A percentile compares a stretch with the other conserved stretches of the same genome.
Conservation (phyloP, 2,797 vertebrate species). For the Geotrypetes seraphini region DNA sequence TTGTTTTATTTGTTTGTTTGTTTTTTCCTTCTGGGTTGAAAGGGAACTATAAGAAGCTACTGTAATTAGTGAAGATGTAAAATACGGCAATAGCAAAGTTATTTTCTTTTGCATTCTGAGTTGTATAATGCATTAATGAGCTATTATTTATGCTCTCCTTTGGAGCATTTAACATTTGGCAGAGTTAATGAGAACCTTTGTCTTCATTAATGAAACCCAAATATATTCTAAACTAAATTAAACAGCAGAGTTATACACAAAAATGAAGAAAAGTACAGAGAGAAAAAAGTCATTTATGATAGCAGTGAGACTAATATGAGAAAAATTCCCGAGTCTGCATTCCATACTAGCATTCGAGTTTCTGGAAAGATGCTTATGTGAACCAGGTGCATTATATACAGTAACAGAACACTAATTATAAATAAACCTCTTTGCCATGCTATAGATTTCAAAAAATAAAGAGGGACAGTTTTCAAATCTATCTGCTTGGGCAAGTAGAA, state of each 20-base stretch:
- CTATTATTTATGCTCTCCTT: slow-evolving; percentile 19
- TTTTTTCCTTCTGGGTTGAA: slow-evolving; percentile 19
- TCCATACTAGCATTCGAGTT: slow-evolving; percentile 21
- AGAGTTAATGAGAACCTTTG: slow-evolving; percentile 29
- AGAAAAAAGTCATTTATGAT: slow-evolving; percentile 14
- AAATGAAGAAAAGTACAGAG: too few relatives aligned
- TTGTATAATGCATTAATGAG: slow-evolving; percentile 27
- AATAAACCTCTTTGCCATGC: slow-evolving; percentile 4
- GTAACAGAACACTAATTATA: slow-evolving; percentile 21
- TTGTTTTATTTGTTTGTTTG: too few relatives aligned
- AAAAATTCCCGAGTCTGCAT: slow-evolving; percentile 1
- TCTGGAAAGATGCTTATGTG: slow-evolving; percentile 9
- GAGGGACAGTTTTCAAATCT: too few relatives aligned
- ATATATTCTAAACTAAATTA: slow-evolving; percentile 1
- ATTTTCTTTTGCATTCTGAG: slow-evolving; percentile 15
- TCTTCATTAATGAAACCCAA: slow-evolving; percentile 33
- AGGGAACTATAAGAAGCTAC: slow-evolving; percentile 18
- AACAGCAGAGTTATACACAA: slow-evolving; percentile 5
- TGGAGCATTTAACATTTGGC: slow-evolving; percentile 27
- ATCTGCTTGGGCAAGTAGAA: too few relatives aligned
- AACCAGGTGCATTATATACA: background rate
- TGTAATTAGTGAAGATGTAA: slow-evolving; percentile 32
- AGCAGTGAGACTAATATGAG: slow-evolving; percentile 20
- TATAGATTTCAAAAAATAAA: too few relatives aligned
- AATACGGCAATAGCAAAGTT: slow-evolving; percentile 19